These are phyloP conservation scores for Anarrhichthys ocellatus DNA, from an alignment of 2,113 vertebrate species.

Conservation along the genomic window DNA sequence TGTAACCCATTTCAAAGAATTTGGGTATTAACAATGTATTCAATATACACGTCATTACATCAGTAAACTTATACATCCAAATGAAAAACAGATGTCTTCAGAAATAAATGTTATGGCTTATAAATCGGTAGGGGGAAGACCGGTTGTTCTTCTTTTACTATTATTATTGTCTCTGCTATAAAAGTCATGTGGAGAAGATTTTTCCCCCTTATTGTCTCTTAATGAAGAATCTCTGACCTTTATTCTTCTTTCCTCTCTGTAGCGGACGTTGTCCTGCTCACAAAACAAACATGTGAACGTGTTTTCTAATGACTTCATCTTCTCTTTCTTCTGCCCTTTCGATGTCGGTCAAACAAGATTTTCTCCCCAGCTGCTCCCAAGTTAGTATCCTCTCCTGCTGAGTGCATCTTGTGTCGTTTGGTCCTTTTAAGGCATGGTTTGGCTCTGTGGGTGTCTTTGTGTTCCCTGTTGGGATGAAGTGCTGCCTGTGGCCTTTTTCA, in stretches of 20 bases:
- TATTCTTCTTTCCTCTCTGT: not conserved
- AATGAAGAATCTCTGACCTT: slow-evolving; percentile 14
- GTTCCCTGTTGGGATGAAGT: not conserved
- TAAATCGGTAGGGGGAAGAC: not conserved
- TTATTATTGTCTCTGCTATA: not conserved
- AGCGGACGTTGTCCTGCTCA: not conserved
- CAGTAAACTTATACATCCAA: too few species aligned
- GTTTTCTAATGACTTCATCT: slow-evolving; percentile 33
- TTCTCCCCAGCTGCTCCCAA: slow-evolving; percentile 89
- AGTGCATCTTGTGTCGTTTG: slow-evolving; percentile 48
- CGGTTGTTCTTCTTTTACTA: not conserved
- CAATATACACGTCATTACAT: not conserved
- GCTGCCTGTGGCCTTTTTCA: not conserved
- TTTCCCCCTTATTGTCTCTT: not conserved
- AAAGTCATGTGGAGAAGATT: not conserved
- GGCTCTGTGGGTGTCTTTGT: not conserved
- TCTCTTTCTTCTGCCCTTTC: not conserved
- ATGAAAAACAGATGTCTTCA: not conserved
- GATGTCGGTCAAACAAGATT: slow-evolving; percentile 81
- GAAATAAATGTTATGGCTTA: not conserved
- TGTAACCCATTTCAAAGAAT: not conserved
- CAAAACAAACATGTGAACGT: not conserved
- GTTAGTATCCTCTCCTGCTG: slow-evolving; percentile 89
- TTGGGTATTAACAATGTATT: not conserved
- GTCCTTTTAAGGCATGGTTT: slow-evolving; percentile 50